Evolutionary conservation across 2,113 vertebrate species (phyloP), one percentile per base, ranked within the genome.

Genomic region (Amblyopsis rosae): DNA sequence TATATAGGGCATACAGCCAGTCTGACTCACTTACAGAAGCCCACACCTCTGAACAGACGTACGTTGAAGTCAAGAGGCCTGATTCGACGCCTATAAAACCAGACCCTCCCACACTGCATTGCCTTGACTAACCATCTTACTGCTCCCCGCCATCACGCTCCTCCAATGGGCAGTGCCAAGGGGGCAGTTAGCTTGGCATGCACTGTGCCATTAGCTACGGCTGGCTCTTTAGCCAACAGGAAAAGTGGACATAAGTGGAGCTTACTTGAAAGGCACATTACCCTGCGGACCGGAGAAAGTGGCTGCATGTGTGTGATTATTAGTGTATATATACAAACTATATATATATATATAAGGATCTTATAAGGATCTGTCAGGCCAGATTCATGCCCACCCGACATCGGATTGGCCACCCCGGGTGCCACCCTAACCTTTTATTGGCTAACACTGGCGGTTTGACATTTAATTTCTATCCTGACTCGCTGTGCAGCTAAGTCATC

Each of bases 221-320:
- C 73, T 77, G 85, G 79, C 69, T 87, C 83, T 86, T 91, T 88
- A 85, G 84, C 88, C 84, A 83, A 81, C 76, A 85, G 76, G 70
- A 86, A 84, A 85, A 82, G 67, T 68, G 74, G 80, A 87, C 77
- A 73, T 62, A 79, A 62, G 63, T 67, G 64, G 49, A 32, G 70
- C 79, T 69, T 85, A 85, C 85, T 80, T 83, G 85, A 81, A 16
- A 79, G 80, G 72, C 77, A 82, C 81, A 86, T 86, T 81, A 85
- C 65, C 72, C 49, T 13, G 82, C 67, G n/a, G 75, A 69, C 65
- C 64, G 57, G 64, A 73, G 56, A 59, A 53, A 67, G 72, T 72
- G 63, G 68, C 26, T 26, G 26, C 26, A 26, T 26, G 26, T 26
- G 26, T 26, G 26, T 26, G 26, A 26, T 26, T 26, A 26, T 26